Base-by-base conservation (phyloP, 2,797 vertebrate genomes). In the Phataginus tetradactyla region DNA sequence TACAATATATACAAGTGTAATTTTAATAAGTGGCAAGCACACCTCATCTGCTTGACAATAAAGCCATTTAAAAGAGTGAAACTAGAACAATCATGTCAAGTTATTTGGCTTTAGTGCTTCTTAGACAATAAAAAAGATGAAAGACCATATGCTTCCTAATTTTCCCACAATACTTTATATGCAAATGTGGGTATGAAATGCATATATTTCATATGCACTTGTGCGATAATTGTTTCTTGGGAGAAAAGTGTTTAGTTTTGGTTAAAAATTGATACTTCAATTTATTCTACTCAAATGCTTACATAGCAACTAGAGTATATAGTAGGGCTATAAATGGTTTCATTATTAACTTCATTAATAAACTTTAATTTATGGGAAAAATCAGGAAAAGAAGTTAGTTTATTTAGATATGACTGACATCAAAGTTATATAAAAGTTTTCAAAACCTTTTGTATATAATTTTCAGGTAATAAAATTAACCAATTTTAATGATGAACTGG, bases 131-230 rank as follows among this genome's bases (percentile, higher is more conserved):
- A 96, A 94, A 94, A 94, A 80, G 9, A 23, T 45, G 45, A 85
- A 85, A 92, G 77, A 92, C 90, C 95, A 97, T 97, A 97, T 92
- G 94, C 64, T 97, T 96, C 79, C 91, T 96, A 95, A 95, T 96
- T 95, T 96, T 93, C 90, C 51, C n/a, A 89, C 39, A 92, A 90
- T 45, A 97, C 68, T 97, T 95, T 92, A 92, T 91, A 97, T 97
- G 94, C 81, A 97, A 96, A 98, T 95, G 68, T 93, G 32, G 57
- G 69, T 83, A 78, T 59, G 51, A 88, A 93, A 94, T 90, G n/a
- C 8, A 83, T 89, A n/a, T 88, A 91, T 90, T 97, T 96, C 89
- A 86, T 57, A 84, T 91, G 72, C 55, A 79, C n/a, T 93, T 69
- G 49, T 61, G 39, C 92, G 69, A 97, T 72, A 45, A 94, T 95